Conservation (phyloP, 2,888 invertebrate genomes). For the Limenitis camilla region DNA sequence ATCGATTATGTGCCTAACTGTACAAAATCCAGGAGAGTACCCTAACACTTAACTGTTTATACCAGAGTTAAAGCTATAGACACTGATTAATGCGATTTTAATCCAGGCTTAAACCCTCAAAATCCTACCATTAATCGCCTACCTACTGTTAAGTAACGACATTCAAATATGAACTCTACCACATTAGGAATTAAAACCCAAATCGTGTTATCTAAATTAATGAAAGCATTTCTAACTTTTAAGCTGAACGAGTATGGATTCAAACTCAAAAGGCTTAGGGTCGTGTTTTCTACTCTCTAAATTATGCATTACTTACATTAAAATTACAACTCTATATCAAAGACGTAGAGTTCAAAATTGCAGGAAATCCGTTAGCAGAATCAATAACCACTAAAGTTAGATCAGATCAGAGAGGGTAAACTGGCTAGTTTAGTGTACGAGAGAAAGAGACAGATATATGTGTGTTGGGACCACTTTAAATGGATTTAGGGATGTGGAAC, state of each 20-base stretch:
- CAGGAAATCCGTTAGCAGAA: conserved; percentile 36
- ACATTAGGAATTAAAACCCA: conserved; percentile 30
- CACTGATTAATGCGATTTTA: conserved; percentile 83
- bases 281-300: conserved; percentile 47
- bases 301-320: conserved; percentile 27
- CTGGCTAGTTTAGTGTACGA: conserved; percentile 31
- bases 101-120: conserved; percentile 78
- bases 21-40: conserved; percentile 60
- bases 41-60: conserved; percentile 75
- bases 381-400: conserved; percentile 67
- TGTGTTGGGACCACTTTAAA: conserved; percentile 40
- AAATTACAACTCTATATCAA: conserved; percentile 31
- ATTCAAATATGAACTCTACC: conserved; percentile 45
- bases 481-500: conserved; percentile 48
- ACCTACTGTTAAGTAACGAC: conserved; percentile 64
- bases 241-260: conserved; percentile 58
- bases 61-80: conserved; percentile 71
- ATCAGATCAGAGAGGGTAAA: conserved; percentile 51
- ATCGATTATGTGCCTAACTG: conserved; percentile 31
- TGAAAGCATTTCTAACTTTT: conserved; percentile 54
- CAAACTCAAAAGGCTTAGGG: conserved; percentile 57
- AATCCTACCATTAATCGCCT: conserved; percentile 74
- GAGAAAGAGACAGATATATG: conserved; percentile 39
- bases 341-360: conserved; percentile 36
- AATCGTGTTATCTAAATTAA: conserved; percentile 30